These are phyloP conservation scores for Drosophila glabriapex DNA, from an alignment of 2,888 invertebrate genomes.

Conservation along the genomic window DNA sequence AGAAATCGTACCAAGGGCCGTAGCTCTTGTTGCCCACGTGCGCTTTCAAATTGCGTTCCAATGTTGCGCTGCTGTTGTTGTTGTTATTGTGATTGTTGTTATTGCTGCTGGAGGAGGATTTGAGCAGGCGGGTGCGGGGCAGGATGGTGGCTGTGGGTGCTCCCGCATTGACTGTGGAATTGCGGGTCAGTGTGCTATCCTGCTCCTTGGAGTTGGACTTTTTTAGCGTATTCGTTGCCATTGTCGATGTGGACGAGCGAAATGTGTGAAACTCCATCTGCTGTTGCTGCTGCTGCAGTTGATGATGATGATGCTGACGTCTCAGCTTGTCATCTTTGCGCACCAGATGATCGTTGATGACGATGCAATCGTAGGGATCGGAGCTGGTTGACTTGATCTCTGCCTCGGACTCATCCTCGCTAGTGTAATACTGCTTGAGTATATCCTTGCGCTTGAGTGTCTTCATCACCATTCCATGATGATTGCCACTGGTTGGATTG, in stretches of 20 bases:
- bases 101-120: constrained; percentile 67
- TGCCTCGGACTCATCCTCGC: constrained; percentile 87
- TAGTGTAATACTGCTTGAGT: constrained; percentile 89
- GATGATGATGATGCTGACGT: constrained; percentile 56
- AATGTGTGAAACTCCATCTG: constrained; percentile 86
- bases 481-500: constrained; percentile 85
- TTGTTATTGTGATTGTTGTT: constrained; percentile 27
- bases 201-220: constrained; percentile 68
- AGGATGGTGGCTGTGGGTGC: constrained; percentile 83
- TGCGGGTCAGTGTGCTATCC: constrained; percentile 86
- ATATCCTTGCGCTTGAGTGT: constrained; percentile 91
- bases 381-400: constrained; percentile 88
- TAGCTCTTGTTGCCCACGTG: constrained; percentile 87
- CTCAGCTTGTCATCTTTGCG: constrained; percentile 86
- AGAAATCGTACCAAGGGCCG: constrained; percentile 95
- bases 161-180: constrained; percentile 85
- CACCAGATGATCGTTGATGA: constrained; percentile 91
- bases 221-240: constrained; percentile 83
- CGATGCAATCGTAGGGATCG: constrained; percentile 92
- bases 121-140: constrained; percentile 83
- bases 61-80: constrained; percentile 63
- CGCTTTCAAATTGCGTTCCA: constrained; percentile 70
- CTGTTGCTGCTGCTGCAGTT: constrained; percentile 69
- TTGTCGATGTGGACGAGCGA: constrained; percentile 85
- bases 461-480: constrained; percentile 89